Conservation (phyloP, 2,797 vertebrate species). For the Buphagus erythrorhynchus region DNA sequence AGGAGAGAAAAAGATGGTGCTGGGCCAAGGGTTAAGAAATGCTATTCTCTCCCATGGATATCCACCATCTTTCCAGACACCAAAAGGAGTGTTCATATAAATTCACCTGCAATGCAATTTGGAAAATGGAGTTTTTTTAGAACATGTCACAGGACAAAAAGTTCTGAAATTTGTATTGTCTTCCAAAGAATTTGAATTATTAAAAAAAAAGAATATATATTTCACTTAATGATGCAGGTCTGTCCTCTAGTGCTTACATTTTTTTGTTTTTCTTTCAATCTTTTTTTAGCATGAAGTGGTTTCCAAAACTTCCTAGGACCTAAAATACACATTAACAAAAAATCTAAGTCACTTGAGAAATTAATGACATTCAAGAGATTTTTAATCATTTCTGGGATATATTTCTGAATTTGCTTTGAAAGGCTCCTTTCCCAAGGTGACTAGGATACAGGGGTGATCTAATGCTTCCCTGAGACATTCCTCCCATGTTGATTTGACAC, state of each 20-base stretch:
- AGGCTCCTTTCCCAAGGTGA: not conserved
- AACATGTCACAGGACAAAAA: not conserved
- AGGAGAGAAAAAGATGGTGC: not conserved
- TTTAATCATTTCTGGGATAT: not conserved
- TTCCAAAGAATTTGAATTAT: not conserved
- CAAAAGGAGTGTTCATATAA: not conserved
- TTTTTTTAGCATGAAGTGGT: not conserved
- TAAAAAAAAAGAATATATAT: not conserved
- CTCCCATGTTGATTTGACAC: not conserved
- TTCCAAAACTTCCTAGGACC: not conserved
- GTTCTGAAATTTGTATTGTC: not conserved
- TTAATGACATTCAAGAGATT: not conserved
- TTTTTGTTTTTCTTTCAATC: not conserved
- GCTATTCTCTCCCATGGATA: not conserved
- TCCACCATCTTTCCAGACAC: not conserved
- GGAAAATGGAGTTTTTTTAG: rapidly evolving
- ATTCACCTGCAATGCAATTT: not conserved
- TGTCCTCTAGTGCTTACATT: rapidly evolving
- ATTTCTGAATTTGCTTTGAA: not conserved
- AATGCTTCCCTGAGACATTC: not conserved
- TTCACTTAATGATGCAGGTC: not conserved
- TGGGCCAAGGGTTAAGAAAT: not conserved
- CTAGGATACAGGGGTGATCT: not conserved
- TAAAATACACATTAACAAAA: not conserved
- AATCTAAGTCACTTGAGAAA: not conserved